phyloP scores from a whole-genome alignment of 2,888 invertebrate species.

The Caenorhabditis virilis region DNA sequence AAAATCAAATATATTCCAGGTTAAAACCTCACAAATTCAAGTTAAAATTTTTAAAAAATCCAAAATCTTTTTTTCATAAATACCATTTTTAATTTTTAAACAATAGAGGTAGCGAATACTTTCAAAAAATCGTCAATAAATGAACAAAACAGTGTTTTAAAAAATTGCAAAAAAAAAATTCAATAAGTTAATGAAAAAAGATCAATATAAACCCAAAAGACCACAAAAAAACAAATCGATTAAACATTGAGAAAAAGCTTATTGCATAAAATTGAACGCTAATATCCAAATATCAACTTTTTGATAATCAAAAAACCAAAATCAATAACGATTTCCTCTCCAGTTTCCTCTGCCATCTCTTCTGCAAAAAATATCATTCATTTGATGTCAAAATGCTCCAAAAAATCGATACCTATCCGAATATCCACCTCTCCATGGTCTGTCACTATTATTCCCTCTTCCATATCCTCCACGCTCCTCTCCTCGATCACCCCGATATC shows the following conservation, averaged over 20 bases:
- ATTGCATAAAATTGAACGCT: too few species aligned
- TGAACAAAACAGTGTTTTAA: not conserved
- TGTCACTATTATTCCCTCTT: conserved; percentile 20
- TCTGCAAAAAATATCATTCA: too few species aligned
- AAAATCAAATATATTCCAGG: not conserved
- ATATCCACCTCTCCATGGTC: too few species aligned
- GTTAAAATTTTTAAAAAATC: not conserved
- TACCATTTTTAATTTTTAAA: not conserved
- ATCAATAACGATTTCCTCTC: not conserved
- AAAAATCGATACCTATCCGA: too few species aligned
- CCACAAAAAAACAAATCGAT: too few species aligned
- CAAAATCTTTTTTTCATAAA: not conserved
- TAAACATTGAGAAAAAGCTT: too few species aligned
- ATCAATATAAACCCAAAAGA: too few species aligned
- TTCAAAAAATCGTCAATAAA: not conserved
- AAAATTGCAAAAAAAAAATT: too few species aligned
- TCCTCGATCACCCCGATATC: not conserved
- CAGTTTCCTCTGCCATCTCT: not conserved
- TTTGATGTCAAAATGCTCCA: too few species aligned
- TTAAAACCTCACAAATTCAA: not conserved
- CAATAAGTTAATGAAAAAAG: not conserved
- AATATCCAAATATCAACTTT: not conserved
- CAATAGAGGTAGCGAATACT: not conserved
- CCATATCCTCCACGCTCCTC: conserved; percentile 9
- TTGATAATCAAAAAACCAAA: not conserved